These are phyloP conservation scores for Rhinoptilus africanus DNA, from an alignment of 2,113 vertebrate species.

Conservation along the genomic window DNA sequence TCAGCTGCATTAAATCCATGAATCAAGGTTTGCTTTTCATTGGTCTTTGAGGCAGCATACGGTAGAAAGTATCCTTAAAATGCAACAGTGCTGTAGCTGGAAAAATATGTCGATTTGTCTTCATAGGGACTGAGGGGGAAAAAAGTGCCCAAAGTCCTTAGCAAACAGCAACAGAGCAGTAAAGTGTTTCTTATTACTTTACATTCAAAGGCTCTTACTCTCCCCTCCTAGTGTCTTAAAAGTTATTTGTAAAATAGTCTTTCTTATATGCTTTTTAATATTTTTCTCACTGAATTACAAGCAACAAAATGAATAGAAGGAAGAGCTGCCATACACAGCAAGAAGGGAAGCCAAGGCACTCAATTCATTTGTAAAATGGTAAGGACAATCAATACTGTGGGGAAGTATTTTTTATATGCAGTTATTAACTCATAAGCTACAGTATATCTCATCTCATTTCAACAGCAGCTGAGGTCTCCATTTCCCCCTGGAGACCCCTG, in stretches of 20 bases:
- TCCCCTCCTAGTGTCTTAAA: background rate
- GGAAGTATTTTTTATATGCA: slow-evolving; percentile 95
- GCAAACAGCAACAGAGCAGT: slow-evolving; percentile 36
- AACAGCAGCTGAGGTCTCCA: slow-evolving; percentile 91
- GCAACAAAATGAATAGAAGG: slow-evolving; percentile 46
- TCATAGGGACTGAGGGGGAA: slow-evolving; percentile 60
- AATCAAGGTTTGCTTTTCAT: slow-evolving; percentile 78
- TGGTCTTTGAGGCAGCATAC: slow-evolving; percentile 67
- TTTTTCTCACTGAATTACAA: slow-evolving; percentile 47
- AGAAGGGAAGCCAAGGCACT: slow-evolving; percentile 65
- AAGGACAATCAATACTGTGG: slow-evolving; percentile 86
- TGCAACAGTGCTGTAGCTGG: slow-evolving; percentile 67
- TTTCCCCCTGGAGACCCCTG: slow-evolving; percentile 80
- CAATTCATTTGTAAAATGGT: slow-evolving; percentile 80
- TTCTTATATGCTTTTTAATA: background rate
- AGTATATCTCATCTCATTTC: slow-evolving; percentile 97
- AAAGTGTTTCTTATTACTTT: slow-evolving; percentile 48
- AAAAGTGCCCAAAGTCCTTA: slow-evolving; percentile 38
- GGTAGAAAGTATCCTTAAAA: slow-evolving; percentile 70
- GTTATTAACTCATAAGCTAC: slow-evolving; percentile 99
- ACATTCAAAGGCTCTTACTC: background rate
- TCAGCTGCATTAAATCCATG: slow-evolving; percentile 72
- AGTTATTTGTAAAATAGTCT: slow-evolving; percentile 24
- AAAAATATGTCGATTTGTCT: slow-evolving; percentile 80
- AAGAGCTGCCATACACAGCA: slow-evolving; percentile 46